phyloP scores from a whole-genome alignment of 35 echinoderm and acorn worm genomes.

The Lytechinus pictus region DNA sequence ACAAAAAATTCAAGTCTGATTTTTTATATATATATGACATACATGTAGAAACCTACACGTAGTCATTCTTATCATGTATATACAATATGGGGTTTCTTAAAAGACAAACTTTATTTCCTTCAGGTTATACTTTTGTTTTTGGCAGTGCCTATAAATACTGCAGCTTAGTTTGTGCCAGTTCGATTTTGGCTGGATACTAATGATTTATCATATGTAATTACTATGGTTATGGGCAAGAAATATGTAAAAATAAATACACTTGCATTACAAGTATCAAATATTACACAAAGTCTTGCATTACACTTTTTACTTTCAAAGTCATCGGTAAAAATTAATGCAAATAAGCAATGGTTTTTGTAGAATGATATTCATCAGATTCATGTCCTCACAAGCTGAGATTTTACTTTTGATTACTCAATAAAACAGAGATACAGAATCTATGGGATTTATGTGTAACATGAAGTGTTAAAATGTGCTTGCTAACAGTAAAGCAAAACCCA shows the following conservation, averaged over 20 bases:
- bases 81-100: neutral
- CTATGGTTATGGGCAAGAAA: slow-evolving; percentile 3
- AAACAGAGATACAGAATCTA: no score
- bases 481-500: no score
- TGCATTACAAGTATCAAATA: neutral
- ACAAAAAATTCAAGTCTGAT: neutral
- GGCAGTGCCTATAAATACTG: neutral
- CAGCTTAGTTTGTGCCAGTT: neutral
- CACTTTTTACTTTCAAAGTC: neutral
- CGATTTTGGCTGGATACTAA: neutral
- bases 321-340: no score
- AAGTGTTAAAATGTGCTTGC: no score
- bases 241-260: neutral
- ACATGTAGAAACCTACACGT: neutral
- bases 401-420: no score
- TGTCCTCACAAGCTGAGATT: no score
- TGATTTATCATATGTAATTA: neutral
- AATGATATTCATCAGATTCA: no score
- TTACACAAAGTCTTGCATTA: neutral
- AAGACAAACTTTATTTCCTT: neutral
- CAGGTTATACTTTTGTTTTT: neutral
- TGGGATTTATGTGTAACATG: no score
- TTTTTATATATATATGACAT: neutral
- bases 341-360: no score
- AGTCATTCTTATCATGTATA: neutral